A percentile compares a stretch with the other conserved stretches of the same genome.
phyloP scores from a whole-genome alignment of 2,113 vertebrate species.

The Cepphus grylle region DNA sequence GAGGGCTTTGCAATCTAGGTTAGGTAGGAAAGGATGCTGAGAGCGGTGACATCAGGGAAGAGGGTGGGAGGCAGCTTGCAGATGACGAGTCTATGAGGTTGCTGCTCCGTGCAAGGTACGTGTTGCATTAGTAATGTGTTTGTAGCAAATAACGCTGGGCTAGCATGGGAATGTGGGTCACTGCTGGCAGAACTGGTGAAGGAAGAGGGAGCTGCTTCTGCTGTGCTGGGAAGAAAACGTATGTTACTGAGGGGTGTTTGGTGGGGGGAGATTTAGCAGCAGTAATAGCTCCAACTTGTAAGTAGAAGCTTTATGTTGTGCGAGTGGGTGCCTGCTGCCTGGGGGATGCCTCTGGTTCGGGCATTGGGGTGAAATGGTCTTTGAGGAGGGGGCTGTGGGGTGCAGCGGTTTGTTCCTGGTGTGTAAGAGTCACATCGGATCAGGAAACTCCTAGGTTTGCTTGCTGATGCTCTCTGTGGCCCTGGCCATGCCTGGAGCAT shows the following conservation, averaged over 20 bases:
- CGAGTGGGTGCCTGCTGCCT: accelerated
- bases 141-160: constrained; percentile 50
- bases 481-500: not conserved
- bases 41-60: constrained; percentile 18
- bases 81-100: constrained; percentile 45
- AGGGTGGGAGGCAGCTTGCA: constrained; percentile 27
- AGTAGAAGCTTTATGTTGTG: not conserved
- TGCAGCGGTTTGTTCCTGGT: not conserved
- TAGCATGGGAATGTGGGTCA: constrained; percentile 58
- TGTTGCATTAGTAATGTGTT: constrained; percentile 11
- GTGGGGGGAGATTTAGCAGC: not conserved
- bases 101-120: constrained; percentile 38
- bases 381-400: not conserved
- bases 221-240: not conserved
- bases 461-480: not conserved
- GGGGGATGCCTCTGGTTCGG: not conserved
- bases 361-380: not conserved
- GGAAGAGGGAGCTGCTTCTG: constrained; percentile 28
- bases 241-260: not conserved
- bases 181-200: not conserved
- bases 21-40: not conserved
- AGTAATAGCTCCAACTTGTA: not conserved
- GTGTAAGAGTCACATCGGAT: accelerated
- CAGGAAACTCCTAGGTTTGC: not conserved
- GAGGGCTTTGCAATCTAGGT: constrained; percentile 55